Evolutionary conservation across 2,797 vertebrate genomes (phyloP).

Genomic region (Psittacula echo): DNA sequence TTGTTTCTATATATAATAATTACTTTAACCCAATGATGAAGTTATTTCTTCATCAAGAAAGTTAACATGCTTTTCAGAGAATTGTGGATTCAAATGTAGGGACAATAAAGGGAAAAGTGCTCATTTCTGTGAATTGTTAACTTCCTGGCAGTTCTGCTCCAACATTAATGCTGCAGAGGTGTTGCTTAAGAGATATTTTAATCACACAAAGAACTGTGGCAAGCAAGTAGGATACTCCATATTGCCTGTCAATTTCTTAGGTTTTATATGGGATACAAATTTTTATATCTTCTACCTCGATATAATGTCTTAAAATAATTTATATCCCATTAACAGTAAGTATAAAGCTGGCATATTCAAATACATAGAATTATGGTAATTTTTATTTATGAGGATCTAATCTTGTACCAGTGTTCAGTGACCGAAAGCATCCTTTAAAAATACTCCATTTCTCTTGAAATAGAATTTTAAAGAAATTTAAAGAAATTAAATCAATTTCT

Average conservation of each 20-base stretch:
- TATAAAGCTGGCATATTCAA: background rate
- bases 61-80: slow-evolving; percentile 9
- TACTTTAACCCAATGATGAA: background rate
- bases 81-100: background rate
- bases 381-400: background rate
- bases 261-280: background rate
- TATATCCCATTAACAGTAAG: background rate
- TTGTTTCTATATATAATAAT: slow-evolving; percentile 28
- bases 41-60: slow-evolving; percentile 21
- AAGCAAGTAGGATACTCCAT: background rate
- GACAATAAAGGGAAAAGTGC: slow-evolving; percentile 36
- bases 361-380: background rate
- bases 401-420: background rate
- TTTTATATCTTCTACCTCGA: background rate
- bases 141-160: background rate
- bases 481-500: background rate
- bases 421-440: background rate
- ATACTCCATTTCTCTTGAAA: background rate
- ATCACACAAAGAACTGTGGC: background rate
- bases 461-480: background rate
- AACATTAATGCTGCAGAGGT: background rate
- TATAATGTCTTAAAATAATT: background rate
- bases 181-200: background rate
- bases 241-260: background rate
- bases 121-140: slow-evolving; percentile 55